Percentiles rank a stretch among this genome's conserved stretches.
Evolutionary conservation across 2,797 vertebrate genomes (phyloP).

Genomic region (Pitangus sulphuratus): DNA sequence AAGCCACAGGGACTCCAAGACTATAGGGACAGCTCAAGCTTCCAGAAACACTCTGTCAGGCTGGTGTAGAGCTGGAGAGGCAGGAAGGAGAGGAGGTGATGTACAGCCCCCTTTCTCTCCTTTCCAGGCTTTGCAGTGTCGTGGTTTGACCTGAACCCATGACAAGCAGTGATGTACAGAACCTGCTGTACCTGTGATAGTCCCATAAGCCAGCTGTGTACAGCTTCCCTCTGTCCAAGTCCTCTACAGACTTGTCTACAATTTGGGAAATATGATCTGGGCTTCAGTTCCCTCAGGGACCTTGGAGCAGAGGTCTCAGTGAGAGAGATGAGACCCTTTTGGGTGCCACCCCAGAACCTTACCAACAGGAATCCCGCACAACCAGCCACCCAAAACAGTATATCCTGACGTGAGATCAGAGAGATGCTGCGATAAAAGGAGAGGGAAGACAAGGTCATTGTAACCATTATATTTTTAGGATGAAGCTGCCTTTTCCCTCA

Average conservation of each 20-base stretch:
- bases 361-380: neutral
- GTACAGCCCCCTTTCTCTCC: too few relatives aligned
- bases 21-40: neutral
- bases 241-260: neutral
- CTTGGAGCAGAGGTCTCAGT: neutral
- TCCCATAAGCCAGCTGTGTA: neutral
- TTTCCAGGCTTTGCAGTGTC: neutral
- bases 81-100: neutral
- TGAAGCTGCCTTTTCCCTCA: neutral
- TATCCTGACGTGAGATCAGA: neutral
- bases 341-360: neutral
- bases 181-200: neutral
- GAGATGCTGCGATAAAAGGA: neutral
- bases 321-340: neutral
- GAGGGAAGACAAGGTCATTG: neutral
- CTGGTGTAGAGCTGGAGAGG: neutral
- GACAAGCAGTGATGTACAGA: neutral
- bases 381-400: neutral
- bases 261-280: neutral
- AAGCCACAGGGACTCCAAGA: fast-evolving
- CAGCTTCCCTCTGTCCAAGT: neutral
- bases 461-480: neutral
- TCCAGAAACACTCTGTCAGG: neutral
- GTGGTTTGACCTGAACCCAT: too few relatives aligned
- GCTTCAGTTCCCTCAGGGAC: neutral